phyloP scores from a whole-genome alignment of 2,888 invertebrate genomes.

The Harpalus rubripes region DNA sequence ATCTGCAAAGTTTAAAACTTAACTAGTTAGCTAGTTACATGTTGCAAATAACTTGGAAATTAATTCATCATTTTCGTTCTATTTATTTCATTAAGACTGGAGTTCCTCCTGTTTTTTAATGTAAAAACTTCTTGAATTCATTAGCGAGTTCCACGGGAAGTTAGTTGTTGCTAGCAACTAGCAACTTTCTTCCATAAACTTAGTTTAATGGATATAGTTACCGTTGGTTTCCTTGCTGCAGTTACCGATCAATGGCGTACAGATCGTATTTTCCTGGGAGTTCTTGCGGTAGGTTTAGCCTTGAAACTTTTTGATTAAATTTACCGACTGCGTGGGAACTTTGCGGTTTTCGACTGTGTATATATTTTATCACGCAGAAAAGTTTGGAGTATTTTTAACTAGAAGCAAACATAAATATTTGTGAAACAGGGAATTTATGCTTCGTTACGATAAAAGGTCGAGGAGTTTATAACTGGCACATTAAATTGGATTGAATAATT shows the following conservation, averaged over 20 bases:
- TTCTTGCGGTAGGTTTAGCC: conserved; percentile 8
- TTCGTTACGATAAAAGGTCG: background rate
- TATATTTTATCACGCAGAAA: conserved; percentile 50
- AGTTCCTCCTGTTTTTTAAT: conserved; percentile 60
- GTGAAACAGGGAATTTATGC: background rate
- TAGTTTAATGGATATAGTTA: conserved; percentile 72
- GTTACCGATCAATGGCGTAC: conserved; percentile 9
- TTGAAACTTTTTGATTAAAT: conserved; percentile 47
- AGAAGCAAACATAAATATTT: background rate
- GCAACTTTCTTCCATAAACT: conserved; percentile 68
- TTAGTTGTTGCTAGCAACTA: conserved; percentile 66
- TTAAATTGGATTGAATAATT: background rate
- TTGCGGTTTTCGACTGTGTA: conserved; percentile 12
- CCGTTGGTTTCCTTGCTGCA: conserved; percentile 58
- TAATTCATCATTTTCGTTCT: conserved; percentile 64
- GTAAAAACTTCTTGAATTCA: conserved; percentile 70
- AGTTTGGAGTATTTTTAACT: conserved; percentile 44
- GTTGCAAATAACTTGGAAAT: conserved; percentile 47
- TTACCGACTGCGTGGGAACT: conserved; percentile 25
- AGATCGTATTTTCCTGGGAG: background rate
- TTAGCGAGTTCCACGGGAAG: conserved; percentile 69
- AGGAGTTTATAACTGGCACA: background rate
- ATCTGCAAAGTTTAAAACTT: conserved; percentile 27
- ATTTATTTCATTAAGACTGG: conserved; percentile 62
- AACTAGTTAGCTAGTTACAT: conserved; percentile 36